Evolutionary conservation across 23 tunicate species (phyloP), one percentile per base, ranked within the genome.

Genomic region (Styela clava): DNA sequence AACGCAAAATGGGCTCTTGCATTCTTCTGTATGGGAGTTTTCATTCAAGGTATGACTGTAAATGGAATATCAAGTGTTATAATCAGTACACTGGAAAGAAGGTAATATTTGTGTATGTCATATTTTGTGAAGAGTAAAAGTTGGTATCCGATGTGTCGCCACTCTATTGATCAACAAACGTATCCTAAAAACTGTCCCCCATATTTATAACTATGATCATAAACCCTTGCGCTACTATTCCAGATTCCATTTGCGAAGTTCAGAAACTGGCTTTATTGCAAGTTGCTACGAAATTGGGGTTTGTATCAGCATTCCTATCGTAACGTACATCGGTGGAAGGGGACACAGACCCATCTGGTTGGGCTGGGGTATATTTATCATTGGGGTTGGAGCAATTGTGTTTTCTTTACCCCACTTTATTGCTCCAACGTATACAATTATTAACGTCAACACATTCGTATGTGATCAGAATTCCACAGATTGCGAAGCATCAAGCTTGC

Each of bases 331-430:
- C 35, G 96, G 96, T 3, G 96, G 96, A 5, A 63, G 81, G 28
- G 96, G 96, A 0, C 87, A 90, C 74, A 90, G 86, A 82, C 89
- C 96, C 20, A 35, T 82, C 27, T 90, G 96, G 96, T 34, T 90
- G 5, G 96, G 96, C 2, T 90, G 96, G 96, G 96, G 96, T 78
- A 44, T 82, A 33, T 74, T 90, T 26, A 35, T 78, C 16, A 86
- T 90, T 90, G 96, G 96, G 7, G 24, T 86, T 35, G 96, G 90
- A 3, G 31, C 86, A 1, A 82, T 90, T 64, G 87, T 90, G 31
- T 82, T 90, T 51, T 82, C 90, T 27, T 28, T 90, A 26, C 96
- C 96, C 2, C 89, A 79, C 23, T 90, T 90, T 36, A 33, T 86
- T 21, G 96, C 96, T 0, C 90, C 96, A 16, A 25, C 64, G 0